Base-by-base conservation (phyloP, 1,140 invertebrate genomes). In the Drosophila biarmipes region DNA sequence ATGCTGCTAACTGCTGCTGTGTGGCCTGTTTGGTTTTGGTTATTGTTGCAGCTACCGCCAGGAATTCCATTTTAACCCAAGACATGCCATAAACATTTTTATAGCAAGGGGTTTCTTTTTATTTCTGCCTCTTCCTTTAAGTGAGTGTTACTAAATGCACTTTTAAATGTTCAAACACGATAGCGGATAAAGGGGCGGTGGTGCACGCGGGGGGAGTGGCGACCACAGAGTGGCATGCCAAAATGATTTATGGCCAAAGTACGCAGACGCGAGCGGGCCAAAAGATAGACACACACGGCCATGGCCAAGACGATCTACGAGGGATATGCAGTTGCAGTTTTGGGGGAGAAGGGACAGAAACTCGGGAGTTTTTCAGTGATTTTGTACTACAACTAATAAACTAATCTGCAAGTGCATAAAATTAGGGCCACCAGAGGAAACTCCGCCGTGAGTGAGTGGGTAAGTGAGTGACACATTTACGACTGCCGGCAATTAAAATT, bases 131-230 rank as follows among this genome's bases (percentile, higher is more conserved):
- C 35, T 59, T 63, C 54, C 52, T 76, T 90, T 90, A 91, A 91
- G 84, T 90, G 80, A 89, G 89, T 90, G 89, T 90, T 90, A 91
- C 89, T 90, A 90, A 90, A 90, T 90, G 87, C 89, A 91, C 87
- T 90, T 91, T 90, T 91, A 90, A 90, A 91, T 91, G 87, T 91
- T 90, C 76, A 90, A 87, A 87, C 82, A 87, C 80, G 82, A 82
- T 82, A 62, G 37, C 57, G 59, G 57, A 43, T 52, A 61, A 64
- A 42, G 53, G 40, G 55, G 55, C 46, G 7, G 29, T 43, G 1
- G 27, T 24, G 24, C 46, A 29, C 40, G 17, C 15, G 11, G 31
- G 27, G 52, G 6, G 45, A 49, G 58, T 75, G 72, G 68, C 67
- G 43, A 73, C 78, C 82, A 68, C 69, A 75, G 82, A 72, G 78